Base-by-base conservation (phyloP, 2,888 invertebrate genomes). In the Perdita meconis region DNA sequence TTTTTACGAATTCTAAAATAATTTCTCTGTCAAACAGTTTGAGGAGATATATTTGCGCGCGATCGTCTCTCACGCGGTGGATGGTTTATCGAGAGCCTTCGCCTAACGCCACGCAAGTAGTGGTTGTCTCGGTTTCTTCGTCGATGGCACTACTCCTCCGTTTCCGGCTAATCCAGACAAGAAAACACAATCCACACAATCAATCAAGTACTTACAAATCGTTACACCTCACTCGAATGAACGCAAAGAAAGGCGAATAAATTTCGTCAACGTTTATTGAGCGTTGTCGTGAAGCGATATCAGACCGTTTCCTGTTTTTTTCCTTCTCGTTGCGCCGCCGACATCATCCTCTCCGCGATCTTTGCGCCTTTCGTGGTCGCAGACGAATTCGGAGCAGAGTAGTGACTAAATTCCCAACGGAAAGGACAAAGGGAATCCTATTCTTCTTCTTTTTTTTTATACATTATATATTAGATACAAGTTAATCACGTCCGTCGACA, bases 161-260 rank as follows among this genome's bases (percentile, higher is more conserved):
- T 60, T 70, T 63, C 69, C 66, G 36, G 55, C 22, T 64, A 47
- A 47, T n/a, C 70, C 64, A 40, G 51, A 53, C 73, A 44, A 70
- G 24, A 78, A 70, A 85, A 78, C 76, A 85, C 85, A 85, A 81
- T 78, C 61, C 84, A 83, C 85, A 84, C 85, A 60, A 60, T 63
- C 63, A 56, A 44, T 65, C 76, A 76, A 84, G 81, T 84, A 84
- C 83, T 81, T 83, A 86, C 81, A 84, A 69, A 78, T 78, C 57
- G 66, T 66, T 59, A 78, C 26, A 76, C 69, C 69, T 69, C 19
- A 19, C 19, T 47, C 76, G 76, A 67, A 68, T 66, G 68, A 78
- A 74, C 74, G 66, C 64, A 78, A 73, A 59, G 55, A 50, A 61
- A 53, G 26, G 38, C 38, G 51, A 64, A 63, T 75, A 40, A 72